These are phyloP conservation scores for Ectemnius lituratus DNA, from an alignment of 2,888 invertebrate genomes.

Conservation along the genomic window DNA sequence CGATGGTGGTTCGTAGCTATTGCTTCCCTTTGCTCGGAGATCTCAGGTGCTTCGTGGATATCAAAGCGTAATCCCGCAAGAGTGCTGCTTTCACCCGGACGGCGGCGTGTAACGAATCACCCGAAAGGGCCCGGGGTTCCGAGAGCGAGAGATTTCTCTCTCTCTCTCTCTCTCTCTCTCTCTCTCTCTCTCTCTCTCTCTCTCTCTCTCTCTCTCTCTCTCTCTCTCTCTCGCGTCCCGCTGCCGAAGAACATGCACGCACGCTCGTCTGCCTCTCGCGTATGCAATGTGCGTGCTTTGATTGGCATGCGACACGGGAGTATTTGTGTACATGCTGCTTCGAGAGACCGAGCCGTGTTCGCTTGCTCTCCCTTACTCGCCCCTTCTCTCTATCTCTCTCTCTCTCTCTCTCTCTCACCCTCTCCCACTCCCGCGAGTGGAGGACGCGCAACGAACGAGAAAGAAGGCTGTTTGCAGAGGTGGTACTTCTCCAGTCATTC, in stretches of 20 bases:
- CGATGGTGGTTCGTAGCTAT: conserved; percentile 29
- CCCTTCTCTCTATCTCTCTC: neutral
- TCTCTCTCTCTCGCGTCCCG: conserved; percentile 36
- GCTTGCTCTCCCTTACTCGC: conserved; percentile 18
- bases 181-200: neutral
- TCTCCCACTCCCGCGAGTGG: neutral
- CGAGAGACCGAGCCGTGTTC: conserved; percentile 52
- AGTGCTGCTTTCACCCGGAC: conserved; percentile 60
- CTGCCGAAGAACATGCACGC: conserved; percentile 40
- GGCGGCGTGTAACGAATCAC: conserved; percentile 64
- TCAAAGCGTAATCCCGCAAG: conserved; percentile 64
- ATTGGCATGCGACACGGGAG: conserved; percentile 75
- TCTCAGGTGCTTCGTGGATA: conserved; percentile 55
- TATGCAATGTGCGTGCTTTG: conserved; percentile 63
- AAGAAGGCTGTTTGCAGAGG: conserved; percentile 47
- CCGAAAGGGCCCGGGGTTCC: conserved; percentile 56
- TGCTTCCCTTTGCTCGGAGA: conserved; percentile 44
- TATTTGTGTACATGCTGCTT: conserved; percentile 68
- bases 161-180: no score
- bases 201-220: neutral
- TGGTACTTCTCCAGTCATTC: conserved; percentile 43
- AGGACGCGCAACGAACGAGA: no score
- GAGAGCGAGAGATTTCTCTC: neutral
- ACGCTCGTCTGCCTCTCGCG: conserved; percentile 45
- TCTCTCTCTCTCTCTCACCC: no score